A percentile compares a stretch with the other conserved stretches of the same genome.
Evolutionary conservation across 2,113 vertebrate species (phyloP).

Genomic region (Pluvialis apricaria): DNA sequence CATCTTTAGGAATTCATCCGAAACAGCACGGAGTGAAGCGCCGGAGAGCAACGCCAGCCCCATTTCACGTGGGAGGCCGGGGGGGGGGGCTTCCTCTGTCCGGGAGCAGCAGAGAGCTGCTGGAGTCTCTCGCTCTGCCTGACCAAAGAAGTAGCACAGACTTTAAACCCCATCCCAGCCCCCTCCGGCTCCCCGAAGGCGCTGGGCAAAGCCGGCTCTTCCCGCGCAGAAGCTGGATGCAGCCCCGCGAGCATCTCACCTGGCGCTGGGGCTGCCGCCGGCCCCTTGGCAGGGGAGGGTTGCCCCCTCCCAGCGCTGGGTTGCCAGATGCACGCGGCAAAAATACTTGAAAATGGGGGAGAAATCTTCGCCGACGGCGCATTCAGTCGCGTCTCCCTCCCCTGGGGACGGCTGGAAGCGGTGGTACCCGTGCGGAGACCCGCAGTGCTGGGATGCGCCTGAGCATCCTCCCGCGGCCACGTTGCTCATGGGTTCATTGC

Average conservation of each 20-base stretch:
- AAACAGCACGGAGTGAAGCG: not conserved
- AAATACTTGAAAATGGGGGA: slow-evolving; percentile 27
- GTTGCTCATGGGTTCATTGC: not conserved
- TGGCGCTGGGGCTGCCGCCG: not conserved
- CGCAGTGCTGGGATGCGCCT: not conserved
- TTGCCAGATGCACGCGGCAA: not conserved
- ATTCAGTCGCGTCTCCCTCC: not conserved
- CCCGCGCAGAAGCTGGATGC: not conserved
- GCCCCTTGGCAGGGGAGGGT: accelerated
- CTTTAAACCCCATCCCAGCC: not conserved
- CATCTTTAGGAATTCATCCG: not conserved
- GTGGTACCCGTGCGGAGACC: not conserved
- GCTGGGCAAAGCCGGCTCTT: not conserved
- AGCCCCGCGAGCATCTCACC: not conserved
- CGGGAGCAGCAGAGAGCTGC: slow-evolving; percentile 34
- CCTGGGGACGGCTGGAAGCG: not conserved
- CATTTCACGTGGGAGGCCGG: accelerated
- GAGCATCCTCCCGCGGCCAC: accelerated
- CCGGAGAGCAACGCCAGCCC: not conserved
- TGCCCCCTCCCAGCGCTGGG: not conserved
- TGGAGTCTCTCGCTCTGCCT: slow-evolving; percentile 39
- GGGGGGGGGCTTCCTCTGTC: not conserved
- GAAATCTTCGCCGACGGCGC: not conserved
- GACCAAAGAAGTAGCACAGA: slow-evolving; percentile 66
- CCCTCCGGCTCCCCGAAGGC: not conserved